Evolutionary conservation across 1,140 invertebrate species (phyloP).

Genomic region (Drosophila bocki): DNA sequence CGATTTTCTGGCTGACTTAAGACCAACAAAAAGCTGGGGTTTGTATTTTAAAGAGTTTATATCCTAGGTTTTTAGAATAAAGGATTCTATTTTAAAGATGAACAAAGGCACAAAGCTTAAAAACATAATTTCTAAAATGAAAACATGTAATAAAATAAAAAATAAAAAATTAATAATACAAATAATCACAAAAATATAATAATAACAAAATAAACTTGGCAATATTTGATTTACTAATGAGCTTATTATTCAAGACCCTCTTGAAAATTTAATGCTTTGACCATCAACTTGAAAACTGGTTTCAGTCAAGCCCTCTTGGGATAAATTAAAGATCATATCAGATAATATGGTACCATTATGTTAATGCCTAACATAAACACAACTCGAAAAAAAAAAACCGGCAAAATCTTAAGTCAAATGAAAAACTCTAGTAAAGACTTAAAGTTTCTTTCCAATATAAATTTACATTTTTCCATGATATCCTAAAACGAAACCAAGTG

Average conservation of each 20-base stretch:
- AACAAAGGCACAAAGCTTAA: neutral
- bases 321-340: neutral
- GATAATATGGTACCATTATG: neutral
- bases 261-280: neutral
- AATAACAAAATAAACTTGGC: neutral
- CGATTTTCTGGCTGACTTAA: conserved; percentile 3
- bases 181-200: neutral
- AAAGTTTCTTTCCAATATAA: neutral
- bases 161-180: neutral
- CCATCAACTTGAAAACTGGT: neutral
- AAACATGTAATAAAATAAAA: too few relatives aligned
- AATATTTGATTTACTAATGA: neutral
- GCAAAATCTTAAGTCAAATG: neutral
- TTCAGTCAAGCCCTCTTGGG: conserved; percentile 1
- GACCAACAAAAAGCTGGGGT: neutral
- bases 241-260: neutral
- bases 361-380: neutral
- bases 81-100: too few relatives aligned
- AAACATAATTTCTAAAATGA: neutral
- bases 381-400: neutral
- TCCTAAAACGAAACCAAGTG: neutral
- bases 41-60: neutral
- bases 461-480: neutral
- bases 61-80: too few relatives aligned
- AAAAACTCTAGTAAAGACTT: neutral